Conservation (phyloP, 2,888 invertebrate species). For the Xestia sexstrigata region DNA sequence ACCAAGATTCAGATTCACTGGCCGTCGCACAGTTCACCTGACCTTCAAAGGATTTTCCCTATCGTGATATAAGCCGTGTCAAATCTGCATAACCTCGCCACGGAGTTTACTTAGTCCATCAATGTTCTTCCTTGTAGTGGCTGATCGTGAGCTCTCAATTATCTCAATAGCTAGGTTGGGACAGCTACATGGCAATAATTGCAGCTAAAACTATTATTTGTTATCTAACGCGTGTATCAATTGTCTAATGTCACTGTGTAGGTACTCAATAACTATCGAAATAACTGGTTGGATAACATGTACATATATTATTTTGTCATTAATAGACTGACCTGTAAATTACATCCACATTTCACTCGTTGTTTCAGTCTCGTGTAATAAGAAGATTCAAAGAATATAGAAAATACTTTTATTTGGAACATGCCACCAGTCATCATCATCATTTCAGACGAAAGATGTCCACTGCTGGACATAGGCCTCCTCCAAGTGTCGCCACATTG, state of each 20-base stretch:
- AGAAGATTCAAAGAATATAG: background rate
- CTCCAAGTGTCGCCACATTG: too few species aligned
- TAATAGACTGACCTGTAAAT: background rate
- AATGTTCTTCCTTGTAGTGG: constrained; percentile 52
- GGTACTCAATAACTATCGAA: constrained; percentile 1
- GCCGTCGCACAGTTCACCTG: background rate
- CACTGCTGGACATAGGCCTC: too few species aligned
- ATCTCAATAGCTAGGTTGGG: constrained; percentile 12
- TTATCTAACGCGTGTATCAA: constrained; percentile 46
- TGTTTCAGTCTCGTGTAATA: background rate
- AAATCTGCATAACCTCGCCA: constrained; percentile 47
- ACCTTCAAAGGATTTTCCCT: constrained; percentile 36
- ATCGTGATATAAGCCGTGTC: constrained; percentile 34
- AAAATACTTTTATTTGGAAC: too few species aligned
- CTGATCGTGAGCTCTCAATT: constrained; percentile 54
- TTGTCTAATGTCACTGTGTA: constrained; percentile 11
- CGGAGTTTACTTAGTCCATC: constrained; percentile 47
- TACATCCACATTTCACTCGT: background rate
- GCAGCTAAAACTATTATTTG: constrained; percentile 27
- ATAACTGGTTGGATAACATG: constrained; percentile 29
- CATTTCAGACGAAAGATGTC: too few species aligned
- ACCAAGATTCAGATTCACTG: background rate
- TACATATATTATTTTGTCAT: background rate
- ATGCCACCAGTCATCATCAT: too few species aligned
- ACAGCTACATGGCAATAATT: constrained; percentile 24